Conservation (phyloP, 2,797 vertebrate species). For the Rousettus madagascariensis region DNA sequence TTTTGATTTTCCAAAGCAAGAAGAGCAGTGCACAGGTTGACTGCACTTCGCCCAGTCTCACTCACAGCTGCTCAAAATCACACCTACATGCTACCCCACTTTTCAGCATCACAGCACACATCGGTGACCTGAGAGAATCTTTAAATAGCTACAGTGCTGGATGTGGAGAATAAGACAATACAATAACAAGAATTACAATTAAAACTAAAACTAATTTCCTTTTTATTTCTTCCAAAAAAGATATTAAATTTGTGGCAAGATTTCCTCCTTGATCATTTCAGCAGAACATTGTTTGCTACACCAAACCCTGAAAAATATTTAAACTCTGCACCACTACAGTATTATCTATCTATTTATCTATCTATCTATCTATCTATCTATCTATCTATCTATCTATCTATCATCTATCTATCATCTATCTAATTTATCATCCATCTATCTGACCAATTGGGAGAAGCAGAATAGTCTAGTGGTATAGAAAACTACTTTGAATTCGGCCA, state of each 20-base stretch:
- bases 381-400: no score
- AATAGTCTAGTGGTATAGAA: neutral
- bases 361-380: neutral
- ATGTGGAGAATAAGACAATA: neutral
- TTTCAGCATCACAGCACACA: accelerated
- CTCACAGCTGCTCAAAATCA: neutral
- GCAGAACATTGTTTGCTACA: neutral
- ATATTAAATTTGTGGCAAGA: neutral
- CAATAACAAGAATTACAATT: neutral
- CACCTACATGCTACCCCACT: accelerated
- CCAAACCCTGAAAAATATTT: neutral
- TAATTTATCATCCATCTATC: no score
- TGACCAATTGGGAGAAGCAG: neutral
- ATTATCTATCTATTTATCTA: neutral
- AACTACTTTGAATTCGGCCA: neutral
- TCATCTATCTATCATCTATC: neutral
- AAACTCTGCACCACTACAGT: neutral
- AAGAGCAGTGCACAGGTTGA: neutral
- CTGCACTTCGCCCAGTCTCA: neutral
- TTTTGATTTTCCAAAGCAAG: conserved; percentile 4
- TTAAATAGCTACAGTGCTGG: neutral
- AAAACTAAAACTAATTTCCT: neutral
- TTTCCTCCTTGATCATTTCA: neutral
- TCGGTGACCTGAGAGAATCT: neutral
- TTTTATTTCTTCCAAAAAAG: neutral